These are phyloP conservation scores for Andrena flavipes DNA, from an alignment of 2,888 invertebrate genomes.

Conservation along the genomic window DNA sequence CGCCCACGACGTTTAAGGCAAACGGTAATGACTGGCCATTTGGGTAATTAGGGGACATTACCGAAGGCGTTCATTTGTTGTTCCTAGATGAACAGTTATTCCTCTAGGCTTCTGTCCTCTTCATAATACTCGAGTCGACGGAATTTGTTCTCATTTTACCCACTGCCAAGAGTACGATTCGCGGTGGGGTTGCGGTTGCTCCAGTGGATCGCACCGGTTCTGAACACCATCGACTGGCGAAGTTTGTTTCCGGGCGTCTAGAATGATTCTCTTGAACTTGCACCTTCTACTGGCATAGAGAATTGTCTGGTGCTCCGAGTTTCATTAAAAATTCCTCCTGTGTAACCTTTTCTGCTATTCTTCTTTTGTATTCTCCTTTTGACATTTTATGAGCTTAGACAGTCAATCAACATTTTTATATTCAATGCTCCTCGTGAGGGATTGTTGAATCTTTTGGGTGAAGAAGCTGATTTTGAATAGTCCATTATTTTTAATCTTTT, in stretches of 20 bases:
- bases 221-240: constrained; percentile 31
- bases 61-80: constrained; percentile 21
- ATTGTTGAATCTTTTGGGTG: not conserved
- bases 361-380: too few relatives aligned
- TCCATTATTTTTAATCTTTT: too few relatives aligned
- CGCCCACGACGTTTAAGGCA: constrained; percentile 2
- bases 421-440: not conserved
- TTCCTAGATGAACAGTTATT: constrained; percentile 53
- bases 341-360: not conserved
- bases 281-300: not conserved
- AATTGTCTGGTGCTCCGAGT: constrained; percentile 14
- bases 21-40: constrained; percentile 44
- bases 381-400: not conserved
- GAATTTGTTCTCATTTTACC: constrained; percentile 50
- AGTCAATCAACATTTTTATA: not conserved
- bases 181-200: constrained; percentile 41
- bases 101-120: constrained; percentile 7
- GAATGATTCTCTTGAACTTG: constrained; percentile 50
- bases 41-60: constrained; percentile 42
- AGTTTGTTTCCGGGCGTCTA: constrained; percentile 50
- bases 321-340: not conserved
- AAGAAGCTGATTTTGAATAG: too few relatives aligned
- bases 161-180: constrained; percentile 39
- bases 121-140: constrained; percentile 5
- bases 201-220: constrained; percentile 30